These are phyloP conservation scores for Ophion slaviceki DNA, from an alignment of 2,888 invertebrate genomes.

Conservation along the genomic window DNA sequence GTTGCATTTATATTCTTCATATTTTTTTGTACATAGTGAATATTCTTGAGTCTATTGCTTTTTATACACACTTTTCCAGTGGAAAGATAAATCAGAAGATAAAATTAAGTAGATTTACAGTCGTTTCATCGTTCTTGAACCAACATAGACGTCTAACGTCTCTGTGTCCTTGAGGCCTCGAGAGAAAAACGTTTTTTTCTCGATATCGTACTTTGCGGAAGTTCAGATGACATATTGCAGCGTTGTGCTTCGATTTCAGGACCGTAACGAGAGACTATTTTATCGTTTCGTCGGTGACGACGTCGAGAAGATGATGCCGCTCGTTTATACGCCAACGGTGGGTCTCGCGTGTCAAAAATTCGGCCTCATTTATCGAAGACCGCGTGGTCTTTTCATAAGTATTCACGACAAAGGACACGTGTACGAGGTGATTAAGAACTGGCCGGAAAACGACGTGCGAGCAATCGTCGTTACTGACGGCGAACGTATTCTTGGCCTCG, in stretches of 20 bases:
- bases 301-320: conserved; percentile 96
- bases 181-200: not conserved
- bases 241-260: conserved; percentile 84
- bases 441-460: conserved; percentile 95
- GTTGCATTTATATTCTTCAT: too few relatives aligned
- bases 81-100: too few relatives aligned
- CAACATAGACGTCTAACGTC: not conserved
- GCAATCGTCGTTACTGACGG: conserved; percentile 99
- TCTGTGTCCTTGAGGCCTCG: not conserved
- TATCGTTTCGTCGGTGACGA: conserved; percentile 95
- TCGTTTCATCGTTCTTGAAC: too few relatives aligned
- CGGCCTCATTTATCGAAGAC: conserved; percentile 95
- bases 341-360: conserved; percentile 99
- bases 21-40: too few relatives aligned
- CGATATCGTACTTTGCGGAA: not conserved
- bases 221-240: not conserved
- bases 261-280: conserved; percentile 98
- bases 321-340: conserved; percentile 99
- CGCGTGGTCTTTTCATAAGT: conserved; percentile 97
- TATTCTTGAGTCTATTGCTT: too few relatives aligned
- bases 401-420: conserved; percentile 98
- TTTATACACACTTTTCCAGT: too few relatives aligned
- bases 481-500: conserved; percentile 98
- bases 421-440: conserved; percentile 96
- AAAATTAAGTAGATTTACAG: too few relatives aligned